A percentile compares a stretch with the other conserved stretches of the same genome.
These are phyloP conservation scores for Catocala sponsa DNA, from an alignment of 2,888 invertebrate species.

Conservation along the genomic window DNA sequence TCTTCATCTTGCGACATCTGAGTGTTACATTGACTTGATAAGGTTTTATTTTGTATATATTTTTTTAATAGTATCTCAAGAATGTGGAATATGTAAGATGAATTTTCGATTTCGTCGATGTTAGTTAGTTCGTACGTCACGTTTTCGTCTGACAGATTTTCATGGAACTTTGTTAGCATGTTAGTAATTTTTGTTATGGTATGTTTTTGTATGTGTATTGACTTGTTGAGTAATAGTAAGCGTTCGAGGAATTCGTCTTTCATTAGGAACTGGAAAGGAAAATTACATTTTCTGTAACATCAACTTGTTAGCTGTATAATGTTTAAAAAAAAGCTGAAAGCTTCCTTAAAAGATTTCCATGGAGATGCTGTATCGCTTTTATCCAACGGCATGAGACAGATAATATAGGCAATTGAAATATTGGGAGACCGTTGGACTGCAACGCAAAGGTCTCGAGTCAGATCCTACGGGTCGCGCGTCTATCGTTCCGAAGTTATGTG, in stretches of 20 bases:
- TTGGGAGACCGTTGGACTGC: too few species aligned
- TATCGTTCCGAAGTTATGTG: too few species aligned
- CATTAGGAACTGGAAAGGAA: slow-evolving; percentile 65
- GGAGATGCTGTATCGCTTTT: too few species aligned
- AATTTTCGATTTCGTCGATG: slow-evolving; percentile 64
- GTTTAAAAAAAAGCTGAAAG: too few species aligned
- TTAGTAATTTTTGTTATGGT: slow-evolving; percentile 68
- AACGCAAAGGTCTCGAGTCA: too few species aligned
- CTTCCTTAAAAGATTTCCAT: too few species aligned
- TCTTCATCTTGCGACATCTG: slow-evolving; percentile 60
- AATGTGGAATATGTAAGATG: slow-evolving; percentile 70
- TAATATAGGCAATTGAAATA: too few species aligned
- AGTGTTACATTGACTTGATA: slow-evolving; percentile 41
- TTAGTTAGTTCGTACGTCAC: slow-evolving; percentile 61
- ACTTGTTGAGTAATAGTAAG: slow-evolving; percentile 69
- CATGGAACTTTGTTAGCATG: slow-evolving; percentile 57
- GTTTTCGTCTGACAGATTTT: slow-evolving; percentile 51
- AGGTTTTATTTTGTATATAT: slow-evolving; percentile 49
- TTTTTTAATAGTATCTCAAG: slow-evolving; percentile 68
- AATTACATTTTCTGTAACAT: background rate
- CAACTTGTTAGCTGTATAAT: too few species aligned
- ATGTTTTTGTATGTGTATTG: slow-evolving; percentile 69
- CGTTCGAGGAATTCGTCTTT: slow-evolving; percentile 71
- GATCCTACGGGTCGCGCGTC: too few species aligned
- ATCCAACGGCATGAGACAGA: too few species aligned